Percentiles rank a stretch among this genome's conserved stretches.
Conservation (phyloP, 2,888 invertebrate species). For the Hydrotaea diabolus region DNA sequence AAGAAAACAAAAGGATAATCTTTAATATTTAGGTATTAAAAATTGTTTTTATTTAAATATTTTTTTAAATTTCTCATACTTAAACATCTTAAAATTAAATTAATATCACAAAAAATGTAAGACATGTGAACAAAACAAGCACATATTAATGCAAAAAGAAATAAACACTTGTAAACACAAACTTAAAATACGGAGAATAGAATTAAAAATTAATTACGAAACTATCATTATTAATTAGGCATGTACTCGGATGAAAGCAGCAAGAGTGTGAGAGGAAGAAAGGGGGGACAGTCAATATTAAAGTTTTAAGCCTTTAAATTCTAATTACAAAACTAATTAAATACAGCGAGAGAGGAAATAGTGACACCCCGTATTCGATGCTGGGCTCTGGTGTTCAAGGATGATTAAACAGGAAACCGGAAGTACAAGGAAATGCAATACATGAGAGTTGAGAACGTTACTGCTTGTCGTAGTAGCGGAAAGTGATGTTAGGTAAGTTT, state of each 20-base stretch:
- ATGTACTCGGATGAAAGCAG: neutral
- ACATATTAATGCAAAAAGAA: neutral
- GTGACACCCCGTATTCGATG: no score
- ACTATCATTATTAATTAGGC: no score
- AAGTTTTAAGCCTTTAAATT: no score
- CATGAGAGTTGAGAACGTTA: no score
- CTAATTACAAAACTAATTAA: no score
- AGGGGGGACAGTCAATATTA: neutral
- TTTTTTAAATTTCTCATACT: slow-evolving; percentile 16
- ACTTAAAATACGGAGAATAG: neutral
- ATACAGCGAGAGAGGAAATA: no score
- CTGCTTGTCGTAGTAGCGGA: neutral
- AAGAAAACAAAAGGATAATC: no score
- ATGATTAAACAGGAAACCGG: no score
- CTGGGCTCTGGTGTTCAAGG: no score
- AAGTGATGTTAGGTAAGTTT: neutral
- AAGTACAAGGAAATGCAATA: no score
- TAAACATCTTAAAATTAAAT: slow-evolving; percentile 25
- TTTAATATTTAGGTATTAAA: neutral
- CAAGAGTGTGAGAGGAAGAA: neutral
- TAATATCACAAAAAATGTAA: slow-evolving; percentile 30
- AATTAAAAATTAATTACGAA: neutral
- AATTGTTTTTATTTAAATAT: slow-evolving; percentile 4
- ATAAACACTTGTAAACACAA: slow-evolving; percentile 13
- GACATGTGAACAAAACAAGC: slow-evolving; percentile 13